A percentile compares a stretch with the other conserved stretches of the same genome.
phyloP scores from a whole-genome alignment of 2,797 vertebrate genomes.

The Labroides dimidiatus region DNA sequence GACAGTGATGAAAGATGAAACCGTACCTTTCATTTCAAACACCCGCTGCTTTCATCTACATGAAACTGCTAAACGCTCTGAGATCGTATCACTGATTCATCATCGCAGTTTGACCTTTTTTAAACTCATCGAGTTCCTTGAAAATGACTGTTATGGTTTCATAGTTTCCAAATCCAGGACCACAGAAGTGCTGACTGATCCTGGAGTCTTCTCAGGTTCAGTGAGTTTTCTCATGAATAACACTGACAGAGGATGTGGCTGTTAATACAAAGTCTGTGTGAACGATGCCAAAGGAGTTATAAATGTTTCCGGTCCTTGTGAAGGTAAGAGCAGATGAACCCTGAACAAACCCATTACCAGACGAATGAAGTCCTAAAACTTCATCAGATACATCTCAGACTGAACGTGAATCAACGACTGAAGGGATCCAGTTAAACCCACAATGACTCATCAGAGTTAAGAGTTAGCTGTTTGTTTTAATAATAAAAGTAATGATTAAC shows the following conservation, averaged over 20 bases:
- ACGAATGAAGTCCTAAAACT: not conserved
- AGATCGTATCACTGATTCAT: constrained; percentile 2
- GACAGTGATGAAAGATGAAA: constrained; percentile 1
- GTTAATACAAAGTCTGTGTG: constrained; percentile 21
- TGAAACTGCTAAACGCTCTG: constrained; percentile 7
- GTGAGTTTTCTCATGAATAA: constrained; percentile 12
- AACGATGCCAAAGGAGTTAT: constrained; percentile 14
- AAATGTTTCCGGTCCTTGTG: not conserved
- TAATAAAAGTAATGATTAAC: too few relatives aligned
- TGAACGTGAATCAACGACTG: too few relatives aligned
- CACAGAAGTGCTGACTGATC: constrained; percentile 26
- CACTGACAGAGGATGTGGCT: constrained; percentile 19
- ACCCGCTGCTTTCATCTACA: constrained; percentile 3
- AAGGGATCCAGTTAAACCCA: too few relatives aligned
- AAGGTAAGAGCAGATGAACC: not conserved
- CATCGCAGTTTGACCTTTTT: constrained; percentile 6
- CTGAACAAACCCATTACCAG: constrained; percentile 5
- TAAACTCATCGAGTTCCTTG: constrained; percentile 1
- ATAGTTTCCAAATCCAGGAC: constrained; percentile 21
- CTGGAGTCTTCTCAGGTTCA: constrained; percentile 11
- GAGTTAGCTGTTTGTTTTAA: too few relatives aligned
- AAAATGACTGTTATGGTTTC: constrained; percentile 9
- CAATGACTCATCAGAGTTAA: too few relatives aligned
- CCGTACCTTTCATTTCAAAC: constrained; percentile 25
- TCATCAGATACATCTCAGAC: not conserved